Percentiles rank a stretch among this genome's conserved stretches.
These are phyloP conservation scores for Cheiracanthium punctorium DNA, from an alignment of 2,888 invertebrate genomes.

Conservation along the genomic window DNA sequence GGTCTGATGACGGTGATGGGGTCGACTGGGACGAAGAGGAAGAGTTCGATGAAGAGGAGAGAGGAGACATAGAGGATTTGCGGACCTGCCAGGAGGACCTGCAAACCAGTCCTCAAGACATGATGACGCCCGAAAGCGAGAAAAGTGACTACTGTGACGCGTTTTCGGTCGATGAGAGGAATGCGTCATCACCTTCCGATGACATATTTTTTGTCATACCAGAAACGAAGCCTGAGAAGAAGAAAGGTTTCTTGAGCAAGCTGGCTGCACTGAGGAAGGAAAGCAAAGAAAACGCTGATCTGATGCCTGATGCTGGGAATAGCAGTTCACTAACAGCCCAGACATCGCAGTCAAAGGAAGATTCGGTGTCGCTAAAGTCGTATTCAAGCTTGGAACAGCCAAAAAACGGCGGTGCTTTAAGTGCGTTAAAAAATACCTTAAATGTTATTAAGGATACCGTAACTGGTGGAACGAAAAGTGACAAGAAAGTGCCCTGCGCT, in stretches of 20 bases:
- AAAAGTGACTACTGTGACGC: conserved; percentile 56
- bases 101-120: neutral
- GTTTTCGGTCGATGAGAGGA: conserved; percentile 29
- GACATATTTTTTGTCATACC: conserved; percentile 19
- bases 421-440: conserved; percentile 38
- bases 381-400: neutral
- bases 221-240: neutral
- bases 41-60: conserved; percentile 62
- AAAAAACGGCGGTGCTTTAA: conserved; percentile 33
- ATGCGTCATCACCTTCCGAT: conserved; percentile 16
- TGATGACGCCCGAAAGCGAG: conserved; percentile 52
- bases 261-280: conserved; percentile 56
- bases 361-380: neutral
- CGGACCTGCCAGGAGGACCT: conserved; percentile 34
- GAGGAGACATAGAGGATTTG: conserved; percentile 40
- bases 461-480: conserved; percentile 32
- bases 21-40: conserved; percentile 66
- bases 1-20: conserved; percentile 46
- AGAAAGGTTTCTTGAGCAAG: conserved; percentile 47
- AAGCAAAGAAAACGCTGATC: conserved; percentile 8
- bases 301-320: neutral
- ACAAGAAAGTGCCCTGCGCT: conserved; percentile 35
- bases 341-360: neutral
- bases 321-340: neutral
- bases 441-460: conserved; percentile 52